Evolutionary conservation across 2,113 vertebrate genomes (phyloP).

Genomic region (Psilopogon haemacephalus): DNA sequence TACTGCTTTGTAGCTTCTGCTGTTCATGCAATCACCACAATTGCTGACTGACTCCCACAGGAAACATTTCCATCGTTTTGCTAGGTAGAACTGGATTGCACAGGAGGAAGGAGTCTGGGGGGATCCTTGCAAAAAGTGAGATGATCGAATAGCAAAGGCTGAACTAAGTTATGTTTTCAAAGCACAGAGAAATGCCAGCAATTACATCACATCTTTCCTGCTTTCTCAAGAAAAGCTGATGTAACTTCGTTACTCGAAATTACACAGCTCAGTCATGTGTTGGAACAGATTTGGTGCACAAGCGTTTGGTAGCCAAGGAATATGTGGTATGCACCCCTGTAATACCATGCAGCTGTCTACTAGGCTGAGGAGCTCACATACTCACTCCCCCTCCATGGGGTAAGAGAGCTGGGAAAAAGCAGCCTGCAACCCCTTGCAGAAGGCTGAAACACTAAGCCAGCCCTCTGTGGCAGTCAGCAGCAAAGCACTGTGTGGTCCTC

Average conservation of each 20-base stretch:
- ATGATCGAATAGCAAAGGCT: background rate
- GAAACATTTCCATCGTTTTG: background rate
- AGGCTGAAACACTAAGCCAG: slow-evolving; percentile 45
- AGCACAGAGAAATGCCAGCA: background rate
- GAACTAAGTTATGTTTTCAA: background rate
- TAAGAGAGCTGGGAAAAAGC: background rate
- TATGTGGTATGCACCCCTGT: slow-evolving; percentile 53
- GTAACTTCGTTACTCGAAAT: slow-evolving; percentile 11
- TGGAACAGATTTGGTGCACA: background rate
- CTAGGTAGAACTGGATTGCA: background rate
- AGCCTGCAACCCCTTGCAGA: background rate
- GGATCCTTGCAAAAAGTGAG: background rate
- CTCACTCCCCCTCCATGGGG: background rate
- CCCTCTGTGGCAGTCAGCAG: slow-evolving; percentile 41
- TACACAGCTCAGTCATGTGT: slow-evolving; percentile 7
- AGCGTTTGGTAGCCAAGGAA: slow-evolving; percentile 43
- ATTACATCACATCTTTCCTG: background rate
- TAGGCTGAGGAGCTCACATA: slow-evolving; percentile 7
- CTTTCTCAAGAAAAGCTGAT: slow-evolving; percentile 22
- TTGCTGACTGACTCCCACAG: background rate
- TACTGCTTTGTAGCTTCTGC: background rate
- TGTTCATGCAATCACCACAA: background rate
- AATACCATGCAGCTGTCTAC: slow-evolving; percentile 70
- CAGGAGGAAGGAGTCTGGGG: background rate
- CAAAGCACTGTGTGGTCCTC: background rate